Base-by-base conservation (phyloP, 2,113 vertebrate genomes). In the Pelecanoides urinatrix region DNA sequence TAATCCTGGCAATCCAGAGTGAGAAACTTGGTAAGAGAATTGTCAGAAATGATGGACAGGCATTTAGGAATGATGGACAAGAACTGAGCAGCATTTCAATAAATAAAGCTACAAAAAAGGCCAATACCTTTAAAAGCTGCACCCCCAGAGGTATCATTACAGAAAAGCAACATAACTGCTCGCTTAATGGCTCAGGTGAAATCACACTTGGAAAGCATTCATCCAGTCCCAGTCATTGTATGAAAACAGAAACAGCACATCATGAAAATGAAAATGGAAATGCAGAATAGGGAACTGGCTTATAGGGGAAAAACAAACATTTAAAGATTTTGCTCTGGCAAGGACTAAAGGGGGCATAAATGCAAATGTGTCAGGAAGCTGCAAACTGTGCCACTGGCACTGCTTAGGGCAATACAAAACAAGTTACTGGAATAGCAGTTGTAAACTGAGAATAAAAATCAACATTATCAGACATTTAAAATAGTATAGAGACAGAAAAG, bases 151-250 rank as follows among this genome's bases (percentile, higher is more conserved):
- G 66, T 79, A 75, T 45, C 30, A 3, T 45, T 72, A 91, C 40
- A 34, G 49, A 55, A 85, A 52, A 90, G 34, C 40, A 90, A 70
- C 4, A 0, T 18, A 79, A 74, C 29, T 70, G 74, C 80, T 85
- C 5, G 3, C 66, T 94, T 91, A 88, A 89, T 14, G 73, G 88
- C 94, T 94, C 73, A 55, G 91, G 88, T 73, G 83, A 92, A 94
- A 73, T 42, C 53, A 71, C 42, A 14, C 45, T 42, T 58, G 49
- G 78, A 72, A 38, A 88, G 80, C 77, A 76, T 36, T 66, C 74
- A 50, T 76, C 85, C 86, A 61, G 68, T 56, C 74, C 88, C 4
- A 53, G 61, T 59, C 76, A 49, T 10, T 14, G 49, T 12, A 27
- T 2, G 13, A 16, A 23, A 53, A 63, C 34, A 76, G 52, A 8